phyloP scores from a whole-genome alignment of 2,888 invertebrate genomes.

The Drosophila anceps region DNA sequence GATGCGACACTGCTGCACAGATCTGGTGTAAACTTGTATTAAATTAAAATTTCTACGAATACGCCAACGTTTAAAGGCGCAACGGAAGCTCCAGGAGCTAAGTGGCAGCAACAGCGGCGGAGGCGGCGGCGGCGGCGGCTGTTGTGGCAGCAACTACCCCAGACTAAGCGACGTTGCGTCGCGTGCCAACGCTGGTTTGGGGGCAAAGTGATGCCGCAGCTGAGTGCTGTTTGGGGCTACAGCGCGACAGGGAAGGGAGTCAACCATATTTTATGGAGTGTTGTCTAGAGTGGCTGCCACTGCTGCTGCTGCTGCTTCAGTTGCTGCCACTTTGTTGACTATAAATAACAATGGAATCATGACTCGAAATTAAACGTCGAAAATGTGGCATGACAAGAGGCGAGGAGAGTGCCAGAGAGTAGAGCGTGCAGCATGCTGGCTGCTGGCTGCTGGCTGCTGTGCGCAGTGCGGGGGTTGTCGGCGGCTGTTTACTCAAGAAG shows the following conservation, averaged over 20 bases:
- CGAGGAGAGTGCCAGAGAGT: background rate
- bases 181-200: slow-evolving; percentile 53
- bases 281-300: slow-evolving; percentile 69
- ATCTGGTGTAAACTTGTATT: slow-evolving; percentile 30
- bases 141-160: slow-evolving; percentile 31
- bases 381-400: slow-evolving; percentile 39
- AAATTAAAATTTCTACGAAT: slow-evolving; percentile 42
- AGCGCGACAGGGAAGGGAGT: slow-evolving; percentile 3
- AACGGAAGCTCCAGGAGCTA: slow-evolving; percentile 50
- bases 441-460: background rate
- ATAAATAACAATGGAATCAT: slow-evolving; percentile 81
- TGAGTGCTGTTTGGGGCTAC: slow-evolving; percentile 12
- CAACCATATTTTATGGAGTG: slow-evolving; percentile 77
- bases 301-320: slow-evolving; percentile 41
- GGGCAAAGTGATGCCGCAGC: slow-evolving; percentile 20
- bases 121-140: slow-evolving; percentile 27
- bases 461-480: background rate
- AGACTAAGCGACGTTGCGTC: slow-evolving; percentile 62
- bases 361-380: slow-evolving; percentile 80
- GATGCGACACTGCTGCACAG: slow-evolving; percentile 28
- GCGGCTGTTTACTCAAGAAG: slow-evolving; percentile 55
- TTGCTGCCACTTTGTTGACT: slow-evolving; percentile 71
- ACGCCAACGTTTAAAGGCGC: slow-evolving; percentile 39
- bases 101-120: slow-evolving; percentile 40
- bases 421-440: background rate